A percentile compares a stretch with the other conserved stretches of the same genome.
Conservation (phyloP, 2,888 invertebrate species). For the Cataglyphis cursor region DNA sequence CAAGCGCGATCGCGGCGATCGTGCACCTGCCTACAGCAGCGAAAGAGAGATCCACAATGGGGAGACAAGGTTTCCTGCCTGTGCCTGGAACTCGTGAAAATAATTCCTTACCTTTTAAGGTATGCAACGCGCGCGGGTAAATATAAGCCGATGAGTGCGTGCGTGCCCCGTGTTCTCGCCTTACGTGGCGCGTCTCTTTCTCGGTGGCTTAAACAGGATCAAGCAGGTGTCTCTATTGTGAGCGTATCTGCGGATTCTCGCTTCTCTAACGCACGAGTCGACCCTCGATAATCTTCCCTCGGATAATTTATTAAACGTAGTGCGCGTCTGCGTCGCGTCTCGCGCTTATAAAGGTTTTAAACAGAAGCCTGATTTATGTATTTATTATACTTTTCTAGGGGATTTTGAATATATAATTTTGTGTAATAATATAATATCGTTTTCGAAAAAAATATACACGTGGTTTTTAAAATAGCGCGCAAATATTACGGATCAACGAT, state of each 20-base stretch:
- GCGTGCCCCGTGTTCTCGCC: constrained; percentile 52
- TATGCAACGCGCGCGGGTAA: constrained; percentile 36
- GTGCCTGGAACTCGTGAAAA: constrained; percentile 76
- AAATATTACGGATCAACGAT: constrained; percentile 51
- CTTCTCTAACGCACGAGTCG: neutral
- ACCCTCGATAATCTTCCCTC: constrained; percentile 29
- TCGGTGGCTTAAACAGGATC: constrained; percentile 69
- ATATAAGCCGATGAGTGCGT: constrained; percentile 51
- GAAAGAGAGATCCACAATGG: constrained; percentile 61
- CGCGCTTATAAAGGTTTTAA: neutral
- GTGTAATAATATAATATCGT: neutral
- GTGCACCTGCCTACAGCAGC: constrained; percentile 74
- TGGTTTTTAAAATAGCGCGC: constrained; percentile 55
- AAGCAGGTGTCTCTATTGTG: constrained; percentile 74
- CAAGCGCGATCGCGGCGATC: constrained; percentile 69
- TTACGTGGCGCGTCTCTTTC: constrained; percentile 55
- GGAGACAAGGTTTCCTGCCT: constrained; percentile 36
- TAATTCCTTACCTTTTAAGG: constrained; percentile 71
- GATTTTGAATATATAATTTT: neutral
- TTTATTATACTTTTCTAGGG: neutral
- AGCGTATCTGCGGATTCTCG: constrained; percentile 58
- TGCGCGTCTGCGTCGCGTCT: neutral
- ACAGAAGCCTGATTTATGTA: constrained; percentile 27
- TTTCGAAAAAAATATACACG: constrained; percentile 49
- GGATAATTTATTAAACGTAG: constrained; percentile 36